Base-by-base conservation (phyloP, 2,113 vertebrate genomes). In the Tachysurus fulvidraco region DNA sequence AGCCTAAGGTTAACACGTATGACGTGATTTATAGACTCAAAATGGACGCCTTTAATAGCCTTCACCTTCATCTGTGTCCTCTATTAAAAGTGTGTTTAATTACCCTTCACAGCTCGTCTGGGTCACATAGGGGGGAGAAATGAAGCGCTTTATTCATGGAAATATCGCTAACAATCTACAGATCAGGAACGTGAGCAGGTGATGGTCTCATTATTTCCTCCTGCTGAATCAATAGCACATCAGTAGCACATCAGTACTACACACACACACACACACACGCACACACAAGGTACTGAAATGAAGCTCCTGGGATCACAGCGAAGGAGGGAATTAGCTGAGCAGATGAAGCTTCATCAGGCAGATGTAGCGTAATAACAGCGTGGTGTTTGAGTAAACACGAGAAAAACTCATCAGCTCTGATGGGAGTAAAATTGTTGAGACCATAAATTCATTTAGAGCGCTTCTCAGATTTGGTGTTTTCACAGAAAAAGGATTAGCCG, bases 61-160 rank as follows among this genome's bases (percentile, higher is more conserved):
- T 54, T 5, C 74, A 78, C 74, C 74, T 54, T 78, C 74, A 50
- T 78, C 74, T 3, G 46, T 78, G 74, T 16, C 74, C 74, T 78
- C 50, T 78, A 78, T 78, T 54, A 55, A 52, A 78, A n/a, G 25
- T 78, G 1, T 14, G 17, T 54, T 78, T 78, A 78, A 78, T 78
- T 54, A 78, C 25, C 50, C 50, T 78, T 78, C n/a, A 78, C 25
- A 55, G 74, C 25, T 16, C n/a, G 8, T 78, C 50, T 16, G 16
- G 74, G 74, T 78, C 50, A 28, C 50, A 55, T 1, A 19, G 50
- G 74, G 25, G 25, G 28, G 74, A 19, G 74, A 17, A 55, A 3
- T 3, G 14, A 54, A 78, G 17, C 4, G 44, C 2, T 78, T 25
- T 78, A 28, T 78, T 78, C 50, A 54, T 28, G 74, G 50, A 78